A percentile compares a stretch with the other conserved stretches of the same genome.
Evolutionary conservation across 2,113 vertebrate genomes (phyloP).

Genomic region (Lonchura striata): DNA sequence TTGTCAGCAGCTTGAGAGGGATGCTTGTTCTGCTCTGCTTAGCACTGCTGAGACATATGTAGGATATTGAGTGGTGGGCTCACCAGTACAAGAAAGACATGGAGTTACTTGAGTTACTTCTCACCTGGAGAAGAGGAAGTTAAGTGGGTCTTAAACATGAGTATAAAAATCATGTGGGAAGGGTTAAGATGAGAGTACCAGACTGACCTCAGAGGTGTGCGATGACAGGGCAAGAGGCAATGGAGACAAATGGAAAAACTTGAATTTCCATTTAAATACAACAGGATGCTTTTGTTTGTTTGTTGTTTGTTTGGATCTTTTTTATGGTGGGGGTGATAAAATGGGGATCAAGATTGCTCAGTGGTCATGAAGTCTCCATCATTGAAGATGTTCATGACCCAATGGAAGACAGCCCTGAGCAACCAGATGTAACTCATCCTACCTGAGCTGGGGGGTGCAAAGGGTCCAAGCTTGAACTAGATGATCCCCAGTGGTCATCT

Average conservation of each 20-base stretch:
- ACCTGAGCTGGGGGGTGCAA: background rate
- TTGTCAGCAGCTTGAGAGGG: background rate
- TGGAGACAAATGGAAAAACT: background rate
- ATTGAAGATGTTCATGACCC: background rate
- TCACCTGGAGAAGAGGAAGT: background rate
- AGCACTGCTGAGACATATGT: background rate
- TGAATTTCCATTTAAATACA: background rate
- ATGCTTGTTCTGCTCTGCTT: background rate
- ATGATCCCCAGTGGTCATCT: background rate
- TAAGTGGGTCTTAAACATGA: background rate
- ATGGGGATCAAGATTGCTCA: background rate
- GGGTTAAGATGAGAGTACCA: background rate
- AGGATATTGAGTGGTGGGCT: background rate
- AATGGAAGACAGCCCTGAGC: background rate
- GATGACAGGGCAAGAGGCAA: background rate
- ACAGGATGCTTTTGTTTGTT: background rate
- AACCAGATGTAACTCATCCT: background rate
- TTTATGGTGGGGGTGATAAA: background rate
- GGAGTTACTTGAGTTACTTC: background rate
- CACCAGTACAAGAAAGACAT: fast-evolving
- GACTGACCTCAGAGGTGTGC: background rate
- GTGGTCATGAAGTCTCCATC: background rate
- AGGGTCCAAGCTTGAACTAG: background rate
- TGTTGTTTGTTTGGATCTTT: background rate
- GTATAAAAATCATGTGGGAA: background rate